Base-by-base conservation (phyloP, 1,140 invertebrate genomes). In the Apolygus lucorum region DNA sequence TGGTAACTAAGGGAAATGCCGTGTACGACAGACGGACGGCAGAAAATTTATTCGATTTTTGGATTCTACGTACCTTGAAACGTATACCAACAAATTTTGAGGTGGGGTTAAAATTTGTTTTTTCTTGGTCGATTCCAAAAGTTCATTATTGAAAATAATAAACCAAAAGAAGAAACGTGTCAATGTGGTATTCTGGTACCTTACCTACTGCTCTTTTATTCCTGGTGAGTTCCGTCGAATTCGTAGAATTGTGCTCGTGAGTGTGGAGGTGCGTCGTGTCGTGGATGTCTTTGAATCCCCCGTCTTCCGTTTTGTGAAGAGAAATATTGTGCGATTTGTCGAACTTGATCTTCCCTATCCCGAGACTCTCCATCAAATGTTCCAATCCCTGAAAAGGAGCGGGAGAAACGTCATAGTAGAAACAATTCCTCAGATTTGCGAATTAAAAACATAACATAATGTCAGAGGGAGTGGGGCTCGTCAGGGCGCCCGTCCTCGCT, bases 311-410 rank as follows among this genome's bases (percentile, higher is more conserved):
- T 22, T 66, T 52, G 17, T 75, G 67, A 14, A 71, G 54, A 0
- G 82, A 79, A 25, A 86, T 75, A 27, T 82, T 83, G 71, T 86
- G 85, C 0, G 79, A 79, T 4, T 82, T 81, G 4, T 80, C 82
- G 74, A 86, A 86, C 42, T 84, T 79, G 13, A 84, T 77, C 14
- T 82, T 82, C 2, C 84, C 85, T 11, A 86, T 75, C 0, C 84
- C 84, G 13, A 86, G 73, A 68, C 79, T 86, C 70, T 82, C 81
- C 78, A 86, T 78, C 69, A 86, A 75, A 74, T 86, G 85, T 75
- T 86, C 85, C 59, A 86, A 84, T 28, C 85, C 85, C 84, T 86
- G 78, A 4, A 42, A 42, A 42, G n/a, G n/a, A n/a, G n/a, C n/a
- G n/a, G n/a, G n/a, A n/a, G n/a, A n/a, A n/a, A n/a, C n/a, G n/a